phyloP scores from a whole-genome alignment of 2,888 invertebrate genomes.

The Rotaria macrura region DNA sequence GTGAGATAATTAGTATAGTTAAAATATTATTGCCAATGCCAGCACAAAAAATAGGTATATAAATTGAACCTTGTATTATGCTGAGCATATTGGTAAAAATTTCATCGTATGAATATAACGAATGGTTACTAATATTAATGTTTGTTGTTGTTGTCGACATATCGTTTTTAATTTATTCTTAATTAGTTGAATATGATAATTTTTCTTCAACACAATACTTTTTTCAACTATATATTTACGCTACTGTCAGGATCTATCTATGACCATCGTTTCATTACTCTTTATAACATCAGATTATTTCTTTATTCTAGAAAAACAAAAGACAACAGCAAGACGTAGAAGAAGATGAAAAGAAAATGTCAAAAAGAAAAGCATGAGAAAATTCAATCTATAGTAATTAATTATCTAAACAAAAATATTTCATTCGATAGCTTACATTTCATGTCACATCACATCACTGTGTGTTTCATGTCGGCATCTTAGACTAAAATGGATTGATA shows the following conservation, averaged over 20 bases:
- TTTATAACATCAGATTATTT: background rate
- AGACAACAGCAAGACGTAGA: background rate
- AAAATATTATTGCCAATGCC: background rate
- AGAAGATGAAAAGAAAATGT: background rate
- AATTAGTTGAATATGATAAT: no score
- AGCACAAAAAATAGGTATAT: background rate
- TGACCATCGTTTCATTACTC: background rate
- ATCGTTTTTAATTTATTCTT: background rate
- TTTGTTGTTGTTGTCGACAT: no score
- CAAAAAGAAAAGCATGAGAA: background rate
- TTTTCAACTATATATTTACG: no score
- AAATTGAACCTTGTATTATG: background rate
- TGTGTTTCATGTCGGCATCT: background rate
- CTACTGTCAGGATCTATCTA: background rate
- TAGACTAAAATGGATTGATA: background rate
- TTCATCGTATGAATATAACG: background rate
- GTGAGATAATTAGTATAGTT: background rate
- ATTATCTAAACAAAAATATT: background rate
- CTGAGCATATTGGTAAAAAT: background rate
- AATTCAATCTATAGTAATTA: background rate
- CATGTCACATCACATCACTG: background rate
- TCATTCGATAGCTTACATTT: background rate
- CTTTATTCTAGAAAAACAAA: background rate
- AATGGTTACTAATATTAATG: background rate
- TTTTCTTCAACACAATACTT: no score